Evolutionary conservation across 53 echinoderm and acorn worm genomes (phyloP).

Genomic region (Astropecten irregularis): DNA sequence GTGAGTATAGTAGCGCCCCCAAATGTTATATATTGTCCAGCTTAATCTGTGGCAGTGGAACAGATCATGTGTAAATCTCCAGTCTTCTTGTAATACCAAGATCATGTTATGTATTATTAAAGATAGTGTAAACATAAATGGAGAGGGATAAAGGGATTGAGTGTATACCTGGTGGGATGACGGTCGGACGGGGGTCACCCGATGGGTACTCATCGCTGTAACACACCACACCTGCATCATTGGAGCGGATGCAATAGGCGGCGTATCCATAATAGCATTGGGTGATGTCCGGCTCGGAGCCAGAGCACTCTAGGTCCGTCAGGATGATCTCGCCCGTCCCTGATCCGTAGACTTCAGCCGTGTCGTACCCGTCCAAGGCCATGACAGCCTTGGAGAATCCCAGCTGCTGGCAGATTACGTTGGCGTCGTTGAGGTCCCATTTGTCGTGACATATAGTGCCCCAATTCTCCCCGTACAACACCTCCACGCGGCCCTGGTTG

Average conservation of each 20-base stretch:
- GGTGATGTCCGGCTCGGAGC: neutral
- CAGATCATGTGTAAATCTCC: no score
- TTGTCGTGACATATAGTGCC: neutral
- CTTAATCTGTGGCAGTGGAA: no score
- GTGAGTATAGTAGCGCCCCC: no score
- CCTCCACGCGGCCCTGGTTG: constrained; percentile 27
- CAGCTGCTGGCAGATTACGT: constrained; percentile 5
- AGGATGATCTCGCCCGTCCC: neutral
- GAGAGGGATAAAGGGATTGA: no score
- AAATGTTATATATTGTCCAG: no score
- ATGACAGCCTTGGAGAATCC: neutral
- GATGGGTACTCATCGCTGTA: constrained; percentile 25
- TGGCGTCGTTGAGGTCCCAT: neutral
- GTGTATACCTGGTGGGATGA: no score
- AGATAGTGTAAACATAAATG: no score
- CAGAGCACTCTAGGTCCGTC: neutral
- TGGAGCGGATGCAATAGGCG: neutral
- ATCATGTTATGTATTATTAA: no score
- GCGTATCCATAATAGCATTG: neutral
- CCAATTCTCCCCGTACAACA: neutral
- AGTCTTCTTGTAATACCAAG: no score
- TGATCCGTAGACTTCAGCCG: neutral
- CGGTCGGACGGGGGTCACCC: constrained; percentile 9
- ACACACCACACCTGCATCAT: constrained; percentile 29
- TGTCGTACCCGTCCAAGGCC: neutral